Base-by-base conservation (phyloP, 2,113 vertebrate genomes). In the Glaucidium brasilianum region DNA sequence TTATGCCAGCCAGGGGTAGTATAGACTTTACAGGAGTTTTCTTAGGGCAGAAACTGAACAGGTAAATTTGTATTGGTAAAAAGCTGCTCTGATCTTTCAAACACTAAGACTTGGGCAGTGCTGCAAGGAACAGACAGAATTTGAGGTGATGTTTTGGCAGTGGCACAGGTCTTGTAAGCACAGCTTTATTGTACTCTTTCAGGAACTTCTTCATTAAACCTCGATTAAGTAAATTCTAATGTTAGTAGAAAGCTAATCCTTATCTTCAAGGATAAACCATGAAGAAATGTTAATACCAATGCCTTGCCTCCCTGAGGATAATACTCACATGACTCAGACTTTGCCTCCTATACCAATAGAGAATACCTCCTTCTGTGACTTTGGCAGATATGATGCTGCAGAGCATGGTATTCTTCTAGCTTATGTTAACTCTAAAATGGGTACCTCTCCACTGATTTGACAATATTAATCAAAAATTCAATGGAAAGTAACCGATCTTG, bases 261-360 rank as follows among this genome's bases (percentile, higher is more conserved):
- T 66, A 15, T n/a, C 60, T 90, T 85, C 67, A 66, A 73, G 50
- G 23, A 39, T 35, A 91, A 81, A 29, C 12, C 29, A 50, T 17
- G 43, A 59, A 82, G 26, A 18, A 75, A 20, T 66, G 29, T 27
- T 81, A 45, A n/a, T 43, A 72, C 4, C 8, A 50, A 20, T 55
- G 64, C 37, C 10, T 94, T 53, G 23, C 22, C 15, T 74, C 37
- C 25, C 21, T 45, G 17, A 75, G 6, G 22, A 15, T 50, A 78
- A 41, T 17, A 21, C 75, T 55, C 1, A 0, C 7, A 2, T 34
- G 23, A 29, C 8, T 74, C 27, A 52, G 47, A 63, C 7, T 43
- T 87, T 62, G 37, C 21, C 19, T 73, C 20, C 32, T 56, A 58
- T 49, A 37, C 7, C 35, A 47, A 32, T 2, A 55, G 16, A 73